Conservation (phyloP, 2,888 invertebrate species). For the Diarsia brunnea region DNA sequence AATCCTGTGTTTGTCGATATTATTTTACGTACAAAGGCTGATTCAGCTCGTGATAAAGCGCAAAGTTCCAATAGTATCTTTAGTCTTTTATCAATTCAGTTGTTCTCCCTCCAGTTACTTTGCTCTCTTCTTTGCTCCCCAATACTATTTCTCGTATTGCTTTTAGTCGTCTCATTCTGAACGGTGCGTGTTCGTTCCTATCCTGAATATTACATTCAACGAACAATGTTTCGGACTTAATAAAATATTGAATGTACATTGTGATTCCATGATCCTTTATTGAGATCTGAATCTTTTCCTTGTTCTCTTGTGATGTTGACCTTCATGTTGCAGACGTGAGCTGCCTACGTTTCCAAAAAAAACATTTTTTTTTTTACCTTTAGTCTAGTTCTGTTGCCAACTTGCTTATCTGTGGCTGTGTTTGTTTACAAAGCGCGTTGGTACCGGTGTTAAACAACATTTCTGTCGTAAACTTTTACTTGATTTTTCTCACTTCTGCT, state of each 20-base stretch:
- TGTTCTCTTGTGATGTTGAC: conserved; percentile 64
- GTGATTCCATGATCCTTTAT: conserved; percentile 53
- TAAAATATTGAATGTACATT: conserved; percentile 67
- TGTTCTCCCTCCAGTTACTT: too few species aligned
- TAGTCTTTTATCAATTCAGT: conserved; percentile 70
- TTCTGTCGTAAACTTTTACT: conserved; percentile 73
- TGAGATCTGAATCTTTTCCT: conserved; percentile 41
- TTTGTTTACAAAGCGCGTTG: conserved; percentile 81
- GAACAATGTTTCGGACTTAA: conserved; percentile 71
- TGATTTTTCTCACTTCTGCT: conserved; percentile 53
- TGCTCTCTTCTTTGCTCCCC: conserved; percentile 72
- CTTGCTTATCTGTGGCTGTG: conserved; percentile 77
- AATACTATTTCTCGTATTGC: conserved; percentile 70
- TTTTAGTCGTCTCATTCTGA: conserved; percentile 70
- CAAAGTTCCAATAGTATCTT: conserved; percentile 63
- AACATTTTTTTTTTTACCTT: conserved; percentile 70
- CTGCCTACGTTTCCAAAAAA: conserved; percentile 59
- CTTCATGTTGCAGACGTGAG: conserved; percentile 66
- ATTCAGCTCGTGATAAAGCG: conserved; percentile 54
- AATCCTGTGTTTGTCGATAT: conserved; percentile 41
- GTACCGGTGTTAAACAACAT: conserved; percentile 70
- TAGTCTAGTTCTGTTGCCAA: conserved; percentile 75
- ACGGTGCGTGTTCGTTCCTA: conserved; percentile 64
- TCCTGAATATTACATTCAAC: conserved; percentile 78
- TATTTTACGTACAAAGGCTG: conserved; percentile 38